Evolutionary conservation across 2,888 invertebrate species (phyloP), one percentile per base, ranked within the genome.

Genomic region (Eupithecia tripunctaria): DNA sequence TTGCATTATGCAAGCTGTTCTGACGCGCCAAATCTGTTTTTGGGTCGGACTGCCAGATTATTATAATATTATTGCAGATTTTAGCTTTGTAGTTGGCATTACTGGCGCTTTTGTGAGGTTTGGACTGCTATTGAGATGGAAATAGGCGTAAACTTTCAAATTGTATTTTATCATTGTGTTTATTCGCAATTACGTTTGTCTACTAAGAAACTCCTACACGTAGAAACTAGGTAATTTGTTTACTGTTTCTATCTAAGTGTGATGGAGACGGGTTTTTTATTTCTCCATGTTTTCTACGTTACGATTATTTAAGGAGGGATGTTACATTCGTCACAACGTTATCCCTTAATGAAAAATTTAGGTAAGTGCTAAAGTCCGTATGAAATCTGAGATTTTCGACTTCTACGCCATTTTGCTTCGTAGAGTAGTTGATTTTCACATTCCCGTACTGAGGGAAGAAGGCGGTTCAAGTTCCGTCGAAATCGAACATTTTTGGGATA

Each of bases 1-100:
- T 91, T 91, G 89, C 89, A 91, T 90, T 90, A 90, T 85, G 87
- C 87, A 89, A 89, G 88, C 87, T 86, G 82, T 74, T 77, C 77
- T 70, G 84, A 82, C 82, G 81, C 83, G 82, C 81, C 81, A 84
- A 88, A 87, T 88, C 86, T 86, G 88, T 88, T 90, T 91, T 88
- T 87, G 86, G 89, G 88, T 88, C 88, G 86, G 81, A 82, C 87
- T 63, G 74, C 70, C 77, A 78, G 83, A 85, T 82, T 82, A 82
- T 79, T 76, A 76, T 77, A 76, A 71, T 76, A 77, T 76, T 62
- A 60, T 62, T 32, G 66, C 32, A 62, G 68, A 68, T 68, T 27
- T 29, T n/a, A 62, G 59, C 41, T 32, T 51, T n/a, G n/a, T 71
- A 56, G 68, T n/a, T 47, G 63, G 68, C 62, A 18, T n/a, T 59